These are phyloP conservation scores for Candoia aspera DNA, from an alignment of 2,113 vertebrate genomes.

Conservation along the genomic window DNA sequence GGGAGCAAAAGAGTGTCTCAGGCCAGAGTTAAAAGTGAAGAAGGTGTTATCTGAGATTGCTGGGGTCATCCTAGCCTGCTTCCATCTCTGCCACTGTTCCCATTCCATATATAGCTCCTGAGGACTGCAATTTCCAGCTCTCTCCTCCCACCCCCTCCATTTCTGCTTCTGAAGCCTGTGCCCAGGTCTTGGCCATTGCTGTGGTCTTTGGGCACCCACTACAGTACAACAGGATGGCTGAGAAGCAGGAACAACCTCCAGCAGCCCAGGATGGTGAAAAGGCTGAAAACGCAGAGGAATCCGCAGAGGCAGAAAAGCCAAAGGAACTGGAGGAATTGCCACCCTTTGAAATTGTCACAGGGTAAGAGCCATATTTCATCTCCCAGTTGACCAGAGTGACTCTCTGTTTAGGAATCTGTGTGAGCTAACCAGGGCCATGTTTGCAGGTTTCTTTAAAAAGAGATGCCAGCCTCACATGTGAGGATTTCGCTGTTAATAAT, in stretches of 20 bases:
- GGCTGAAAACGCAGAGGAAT: conserved; percentile 34
- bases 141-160: conserved; percentile 41
- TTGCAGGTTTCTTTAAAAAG: neutral
- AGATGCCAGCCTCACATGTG: conserved; percentile 2
- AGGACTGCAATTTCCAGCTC: conserved; percentile 70
- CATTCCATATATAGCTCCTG: conserved; percentile 73
- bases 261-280: conserved; percentile 69
- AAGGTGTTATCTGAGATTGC: conserved; percentile 53
- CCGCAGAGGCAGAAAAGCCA: conserved; percentile 65
- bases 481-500: fast-evolving
- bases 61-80: conserved; percentile 41
- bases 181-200: conserved; percentile 40
- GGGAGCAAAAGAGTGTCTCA: conserved; percentile 16
- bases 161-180: conserved; percentile 32
- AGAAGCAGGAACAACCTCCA: conserved; percentile 72
- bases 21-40: conserved; percentile 41
- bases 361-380: conserved; percentile 75
- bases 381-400: fast-evolving
- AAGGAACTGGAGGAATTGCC: conserved; percentile 82
- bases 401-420: neutral
- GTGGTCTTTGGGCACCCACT: neutral
- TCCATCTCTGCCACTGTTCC: conserved; percentile 37
- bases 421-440: neutral
- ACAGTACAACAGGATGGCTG: conserved; percentile 68
- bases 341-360: conserved; percentile 89